A percentile compares a stretch with the other conserved stretches of the same genome.
Evolutionary conservation across 2,113 vertebrate genomes (phyloP).

Genomic region (Triplophysa rosa): DNA sequence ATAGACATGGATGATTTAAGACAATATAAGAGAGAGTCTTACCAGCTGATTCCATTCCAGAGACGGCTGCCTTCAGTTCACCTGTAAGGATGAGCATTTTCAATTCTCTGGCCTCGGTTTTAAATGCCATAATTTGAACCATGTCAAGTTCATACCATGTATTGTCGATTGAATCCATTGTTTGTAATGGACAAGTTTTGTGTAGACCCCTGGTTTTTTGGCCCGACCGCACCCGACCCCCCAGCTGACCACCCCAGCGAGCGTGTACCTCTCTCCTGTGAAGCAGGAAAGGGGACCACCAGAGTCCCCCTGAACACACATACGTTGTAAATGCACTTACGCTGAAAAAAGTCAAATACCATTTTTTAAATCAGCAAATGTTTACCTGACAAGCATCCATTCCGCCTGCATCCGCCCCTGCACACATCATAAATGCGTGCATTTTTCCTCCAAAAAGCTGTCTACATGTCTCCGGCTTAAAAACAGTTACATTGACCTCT

Average conservation of each 20-base stretch:
- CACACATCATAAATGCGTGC: slow-evolving; percentile 66
- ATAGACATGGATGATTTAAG: background rate
- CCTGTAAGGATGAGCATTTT: background rate
- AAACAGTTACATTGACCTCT: slow-evolving; percentile 72
- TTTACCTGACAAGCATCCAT: slow-evolving; percentile 67
- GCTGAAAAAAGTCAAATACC: background rate
- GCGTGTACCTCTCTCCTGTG: slow-evolving; percentile 57
- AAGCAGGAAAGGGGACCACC: slow-evolving; percentile 79
- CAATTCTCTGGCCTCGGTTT: background rate
- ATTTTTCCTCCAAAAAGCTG: slow-evolving; percentile 57
- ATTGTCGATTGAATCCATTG: slow-evolving; percentile 71
- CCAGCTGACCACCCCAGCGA: slow-evolving; percentile 82
- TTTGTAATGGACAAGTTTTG: slow-evolving; percentile 65
- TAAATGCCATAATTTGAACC: too few relatives aligned
- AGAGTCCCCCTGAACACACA: slow-evolving; percentile 78
- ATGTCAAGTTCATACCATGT: slow-evolving; percentile 52
- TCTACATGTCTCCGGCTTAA: slow-evolving; percentile 56
- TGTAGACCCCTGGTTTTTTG: slow-evolving; percentile 79
- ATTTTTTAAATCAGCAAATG: background rate
- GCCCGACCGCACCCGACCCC: slow-evolving; percentile 80
- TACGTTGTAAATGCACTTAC: too few relatives aligned
- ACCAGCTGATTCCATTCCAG: slow-evolving; percentile 7
- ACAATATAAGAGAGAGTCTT: background rate
- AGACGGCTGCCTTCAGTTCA: background rate
- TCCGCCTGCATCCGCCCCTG: slow-evolving; percentile 58